Conservation (phyloP, 2,113 vertebrate species). For the Dasyprocta punctata region DNA sequence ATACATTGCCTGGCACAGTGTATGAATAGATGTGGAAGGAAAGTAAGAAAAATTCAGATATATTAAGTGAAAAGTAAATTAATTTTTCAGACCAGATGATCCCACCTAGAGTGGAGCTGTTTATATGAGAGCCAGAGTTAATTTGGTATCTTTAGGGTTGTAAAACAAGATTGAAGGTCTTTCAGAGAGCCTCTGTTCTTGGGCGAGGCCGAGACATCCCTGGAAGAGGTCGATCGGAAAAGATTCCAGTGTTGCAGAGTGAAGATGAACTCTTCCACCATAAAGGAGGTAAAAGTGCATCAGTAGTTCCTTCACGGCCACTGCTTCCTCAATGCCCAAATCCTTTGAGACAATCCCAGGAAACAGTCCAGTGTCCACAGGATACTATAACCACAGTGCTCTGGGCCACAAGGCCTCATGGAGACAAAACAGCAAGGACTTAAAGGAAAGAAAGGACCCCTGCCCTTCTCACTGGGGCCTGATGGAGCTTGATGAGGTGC, state of each 20-base stretch:
- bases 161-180: neutral
- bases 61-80: neutral
- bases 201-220: neutral
- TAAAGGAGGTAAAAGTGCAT: neutral
- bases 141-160: neutral
- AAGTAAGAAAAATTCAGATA: neutral
- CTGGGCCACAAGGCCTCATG: neutral
- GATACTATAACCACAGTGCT: neutral
- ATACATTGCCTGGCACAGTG: neutral
- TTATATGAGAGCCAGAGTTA: neutral
- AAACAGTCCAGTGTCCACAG: neutral
- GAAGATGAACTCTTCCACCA: neutral
- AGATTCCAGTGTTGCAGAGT: neutral
- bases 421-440: neutral
- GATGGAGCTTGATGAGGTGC: neutral
- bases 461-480: neutral
- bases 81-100: neutral
- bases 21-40: neutral
- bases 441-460: neutral
- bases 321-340: neutral
- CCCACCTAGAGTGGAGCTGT: neutral
- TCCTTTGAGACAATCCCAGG: neutral
- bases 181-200: neutral
- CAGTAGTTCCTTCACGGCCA: neutral
- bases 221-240: neutral